Evolutionary conservation across 2,797 vertebrate species (phyloP).

Genomic region (Clarias pachynema): DNA sequence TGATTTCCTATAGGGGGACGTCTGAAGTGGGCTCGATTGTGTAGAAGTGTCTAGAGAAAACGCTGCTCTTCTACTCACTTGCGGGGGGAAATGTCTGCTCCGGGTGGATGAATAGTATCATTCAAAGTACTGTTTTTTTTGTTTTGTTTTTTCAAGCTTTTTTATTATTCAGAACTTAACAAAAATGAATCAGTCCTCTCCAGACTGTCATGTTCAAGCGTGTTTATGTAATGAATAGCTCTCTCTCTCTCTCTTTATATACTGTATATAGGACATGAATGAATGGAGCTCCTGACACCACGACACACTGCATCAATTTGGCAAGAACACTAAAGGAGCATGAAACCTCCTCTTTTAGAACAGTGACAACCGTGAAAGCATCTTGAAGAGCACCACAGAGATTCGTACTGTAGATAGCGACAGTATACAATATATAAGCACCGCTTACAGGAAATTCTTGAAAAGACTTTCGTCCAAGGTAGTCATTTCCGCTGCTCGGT

Average conservation of each 20-base stretch:
- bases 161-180: neutral
- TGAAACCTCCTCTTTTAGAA: constrained; percentile 6
- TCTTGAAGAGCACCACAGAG: constrained; percentile 22
- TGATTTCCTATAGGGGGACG: constrained; percentile 13
- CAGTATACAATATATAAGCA: constrained; percentile 13
- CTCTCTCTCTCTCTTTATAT: neutral
- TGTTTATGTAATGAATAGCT: constrained; percentile 9
- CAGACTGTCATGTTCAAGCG: constrained; percentile 6
- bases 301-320: constrained; percentile 11
- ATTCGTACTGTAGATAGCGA: neutral
- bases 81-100: neutral
- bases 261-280: constrained; percentile 9
- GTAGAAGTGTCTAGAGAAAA: constrained; percentile 19
- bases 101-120: neutral
- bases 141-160: neutral
- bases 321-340: neutral
- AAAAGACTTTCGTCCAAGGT: neutral
- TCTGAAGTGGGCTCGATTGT: constrained; percentile 22
- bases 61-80: constrained; percentile 2
- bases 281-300: neutral
- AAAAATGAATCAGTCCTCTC: neutral
- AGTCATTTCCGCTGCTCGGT: neutral
- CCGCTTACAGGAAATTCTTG: constrained; percentile 11
- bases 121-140: constrained; percentile 1
- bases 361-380: constrained; percentile 23